phyloP scores from a whole-genome alignment of 1,140 invertebrate genomes.

The Lasioglossum baleicum region DNA sequence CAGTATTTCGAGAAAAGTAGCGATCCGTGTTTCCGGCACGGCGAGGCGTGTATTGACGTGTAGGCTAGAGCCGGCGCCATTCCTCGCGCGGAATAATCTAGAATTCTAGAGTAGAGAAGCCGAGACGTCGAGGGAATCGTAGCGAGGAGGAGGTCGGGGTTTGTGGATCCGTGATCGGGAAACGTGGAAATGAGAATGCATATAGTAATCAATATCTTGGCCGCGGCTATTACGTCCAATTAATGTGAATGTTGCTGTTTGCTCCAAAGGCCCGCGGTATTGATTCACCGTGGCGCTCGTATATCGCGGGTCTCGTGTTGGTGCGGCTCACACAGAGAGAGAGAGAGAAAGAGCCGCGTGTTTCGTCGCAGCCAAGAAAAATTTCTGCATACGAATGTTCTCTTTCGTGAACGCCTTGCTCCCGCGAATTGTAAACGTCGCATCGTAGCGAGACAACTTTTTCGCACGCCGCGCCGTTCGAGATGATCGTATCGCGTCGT shows the following conservation, averaged over 20 bases:
- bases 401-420: too few species aligned
- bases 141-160: neutral
- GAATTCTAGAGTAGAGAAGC: neutral
- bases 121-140: neutral
- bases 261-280: conserved; percentile 35
- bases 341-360: neutral
- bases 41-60: neutral
- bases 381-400: neutral
- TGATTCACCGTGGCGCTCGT: conserved; percentile 28
- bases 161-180: neutral
- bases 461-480: too few species aligned
- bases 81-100: neutral
- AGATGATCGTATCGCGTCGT: too few species aligned
- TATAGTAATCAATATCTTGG: conserved; percentile 17
- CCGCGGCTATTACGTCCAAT: conserved; percentile 29
- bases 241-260: conserved; percentile 39
- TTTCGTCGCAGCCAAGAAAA: conserved; percentile 29
- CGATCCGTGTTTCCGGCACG: neutral
- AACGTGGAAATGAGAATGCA: neutral
- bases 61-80: neutral
- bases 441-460: neutral
- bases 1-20: neutral
- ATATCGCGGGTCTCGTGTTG: conserved; percentile 31
- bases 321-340: neutral
- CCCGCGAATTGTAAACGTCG: neutral